A percentile compares a stretch with the other conserved stretches of the same genome.
phyloP scores from a whole-genome alignment of 2,888 invertebrate genomes.

The Trichopria drosophilae region DNA sequence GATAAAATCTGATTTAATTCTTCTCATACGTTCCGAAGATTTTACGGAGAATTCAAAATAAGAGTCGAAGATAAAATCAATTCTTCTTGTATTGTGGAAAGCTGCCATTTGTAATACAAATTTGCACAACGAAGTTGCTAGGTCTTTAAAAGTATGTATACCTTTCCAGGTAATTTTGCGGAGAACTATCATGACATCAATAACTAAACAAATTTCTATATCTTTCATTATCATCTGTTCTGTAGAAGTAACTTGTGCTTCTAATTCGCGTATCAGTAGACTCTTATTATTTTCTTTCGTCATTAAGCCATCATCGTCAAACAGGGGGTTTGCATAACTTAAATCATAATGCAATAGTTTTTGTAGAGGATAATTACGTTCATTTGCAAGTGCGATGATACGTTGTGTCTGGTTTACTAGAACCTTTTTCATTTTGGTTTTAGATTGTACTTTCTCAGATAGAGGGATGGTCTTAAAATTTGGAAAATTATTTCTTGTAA shows the following conservation, averaged over 20 bases:
- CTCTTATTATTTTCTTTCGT: conserved; percentile 11
- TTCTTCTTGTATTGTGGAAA: neutral
- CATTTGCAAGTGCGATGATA: conserved; percentile 1
- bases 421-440: too few species aligned
- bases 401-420: too few species aligned
- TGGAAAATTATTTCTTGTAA: conserved; percentile 2
- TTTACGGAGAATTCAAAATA: conserved; percentile 18
- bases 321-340: conserved; percentile 1
- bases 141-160: conserved; percentile 20
- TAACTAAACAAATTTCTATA: conserved; percentile 1
- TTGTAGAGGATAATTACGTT: conserved; percentile 2
- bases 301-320: conserved; percentile 10
- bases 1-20: neutral
- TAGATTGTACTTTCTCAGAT: neutral
- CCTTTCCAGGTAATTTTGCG: conserved; percentile 20
- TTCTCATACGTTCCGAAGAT: conserved; percentile 1
- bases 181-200: conserved; percentile 21
- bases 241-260: neutral
- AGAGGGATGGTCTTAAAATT: neutral
- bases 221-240: neutral
- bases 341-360: conserved; percentile 9
- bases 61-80: conserved; percentile 24
- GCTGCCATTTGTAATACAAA: conserved; percentile 4
- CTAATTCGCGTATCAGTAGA: neutral
- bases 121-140: conserved; percentile 13